Base-by-base conservation (phyloP, 2,888 invertebrate genomes). In the Eristalis pertinax region DNA sequence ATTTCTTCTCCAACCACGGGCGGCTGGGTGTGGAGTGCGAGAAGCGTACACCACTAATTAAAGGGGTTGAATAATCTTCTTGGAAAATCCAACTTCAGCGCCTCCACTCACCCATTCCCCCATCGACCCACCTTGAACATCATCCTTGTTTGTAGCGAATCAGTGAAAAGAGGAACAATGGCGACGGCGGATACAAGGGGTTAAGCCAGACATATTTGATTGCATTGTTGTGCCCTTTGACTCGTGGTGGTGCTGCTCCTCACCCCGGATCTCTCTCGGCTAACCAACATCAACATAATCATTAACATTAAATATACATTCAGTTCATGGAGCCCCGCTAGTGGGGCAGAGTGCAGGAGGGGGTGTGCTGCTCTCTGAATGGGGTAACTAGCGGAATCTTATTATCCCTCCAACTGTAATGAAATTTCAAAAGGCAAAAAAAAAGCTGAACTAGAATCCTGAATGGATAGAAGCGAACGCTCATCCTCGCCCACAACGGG, bases 371-470 rank as follows among this genome's bases (percentile, higher is more conserved):
- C 72, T 67, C 68, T 68, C 76, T 73, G 69, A 80, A 87, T 76
- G n/a, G 83, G 87, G 79, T 87, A 87, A 87, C 83, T 80, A 84
- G 84, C 84, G 79, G 79, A 87, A 87, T 87, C 79, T 74, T 87
- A 79, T 87, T 83, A 87, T 87, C 86, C 86, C 72, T 87, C 73
- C 84, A 84, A 69, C 80, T 84, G 84, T 87, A 87, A 87, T 87
- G 87, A 76, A 87, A 83, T 87, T 87, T 81, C 41, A 70, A 74
- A 38, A 32, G 1, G 32, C 26, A 26, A 26, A 26, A 8, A 10
- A 32, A 32, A 32, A 10, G 7, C 8, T 5, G 10, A 70, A 69
- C 72, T 65, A 77, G 24, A 15, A 67, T 62, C 35, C 11, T 79
- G 67, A 74, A 83, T 81, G 68, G 62, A 64, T 60, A 29, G 60